Conservation (phyloP, 1,140 invertebrate genomes). For the Daktulosphaira vitifoliae region DNA sequence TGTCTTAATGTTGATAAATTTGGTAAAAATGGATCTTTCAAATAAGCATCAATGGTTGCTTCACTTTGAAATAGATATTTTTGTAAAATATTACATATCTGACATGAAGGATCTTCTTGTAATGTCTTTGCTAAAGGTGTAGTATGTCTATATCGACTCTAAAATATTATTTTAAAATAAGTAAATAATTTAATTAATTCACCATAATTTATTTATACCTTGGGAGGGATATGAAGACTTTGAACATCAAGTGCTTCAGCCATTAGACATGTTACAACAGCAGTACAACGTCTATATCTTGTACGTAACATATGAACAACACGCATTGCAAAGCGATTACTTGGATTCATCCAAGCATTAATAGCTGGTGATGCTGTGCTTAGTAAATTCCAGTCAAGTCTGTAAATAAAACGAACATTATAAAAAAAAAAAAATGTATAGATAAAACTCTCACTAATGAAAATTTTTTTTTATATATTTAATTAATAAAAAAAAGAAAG, state of each 20-base stretch:
- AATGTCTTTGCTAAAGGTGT: conserved; percentile 83
- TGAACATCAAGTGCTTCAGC: conserved; percentile 81
- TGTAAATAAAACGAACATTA: conserved; percentile 40
- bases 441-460: too few species aligned
- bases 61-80: conserved; percentile 70
- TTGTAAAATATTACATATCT: conserved; percentile 80
- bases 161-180: conserved; percentile 24
- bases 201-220: too few species aligned
- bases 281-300: conserved; percentile 67
- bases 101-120: conserved; percentile 91
- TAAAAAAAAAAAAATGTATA: too few species aligned
- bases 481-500: too few species aligned
- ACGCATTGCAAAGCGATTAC: conserved; percentile 75
- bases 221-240: conserved; percentile 70
- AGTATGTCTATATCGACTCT: conserved; percentile 84
- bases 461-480: too few species aligned
- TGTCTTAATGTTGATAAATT: conserved; percentile 80
- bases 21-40: conserved; percentile 73
- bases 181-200: not conserved
- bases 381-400: conserved; percentile 90
- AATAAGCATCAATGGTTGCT: conserved; percentile 67
- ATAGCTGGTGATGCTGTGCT: conserved; percentile 93
- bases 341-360: conserved; percentile 94
- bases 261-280: conserved; percentile 88
- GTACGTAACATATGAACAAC: conserved; percentile 68